Conservation (phyloP, 1,140 invertebrate genomes). For the Diplogasteroides magnus region DNA sequence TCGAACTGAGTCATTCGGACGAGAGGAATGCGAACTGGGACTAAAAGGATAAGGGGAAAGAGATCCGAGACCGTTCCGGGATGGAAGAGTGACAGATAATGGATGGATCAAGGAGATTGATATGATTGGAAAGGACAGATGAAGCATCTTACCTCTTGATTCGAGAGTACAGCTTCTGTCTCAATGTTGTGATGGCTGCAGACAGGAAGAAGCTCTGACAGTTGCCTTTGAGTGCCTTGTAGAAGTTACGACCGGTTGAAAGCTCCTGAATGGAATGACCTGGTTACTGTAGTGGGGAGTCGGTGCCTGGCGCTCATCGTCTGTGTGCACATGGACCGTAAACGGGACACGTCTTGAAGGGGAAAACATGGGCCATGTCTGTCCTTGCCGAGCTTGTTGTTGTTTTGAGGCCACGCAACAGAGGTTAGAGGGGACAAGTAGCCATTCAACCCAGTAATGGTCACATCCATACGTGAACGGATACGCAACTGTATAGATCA, state of each 20-base stretch:
- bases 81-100: no score
- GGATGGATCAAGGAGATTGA: background rate
- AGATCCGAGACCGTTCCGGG: background rate
- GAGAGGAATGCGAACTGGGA: background rate
- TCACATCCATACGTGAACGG: no score
- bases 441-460: no score
- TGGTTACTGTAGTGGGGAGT: no score
- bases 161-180: slow-evolving; percentile 24
- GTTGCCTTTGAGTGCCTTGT: slow-evolving; percentile 14
- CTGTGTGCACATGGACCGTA: no score
- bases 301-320: no score
- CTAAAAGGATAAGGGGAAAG: background rate
- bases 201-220: slow-evolving; percentile 24
- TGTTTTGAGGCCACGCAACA: no score
- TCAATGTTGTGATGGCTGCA: slow-evolving; percentile 12
- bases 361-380: no score
- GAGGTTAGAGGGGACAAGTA: no score
- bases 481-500: no score
- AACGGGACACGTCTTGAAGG: no score
- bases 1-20: background rate
- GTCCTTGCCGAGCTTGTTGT: no score
- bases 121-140: background rate
- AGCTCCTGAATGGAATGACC: slow-evolving; percentile 28
- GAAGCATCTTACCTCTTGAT: slow-evolving; percentile 15
- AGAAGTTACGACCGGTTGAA: slow-evolving; percentile 7